phyloP scores from a whole-genome alignment of 2,797 vertebrate genomes.

The Pangasius djambal region DNA sequence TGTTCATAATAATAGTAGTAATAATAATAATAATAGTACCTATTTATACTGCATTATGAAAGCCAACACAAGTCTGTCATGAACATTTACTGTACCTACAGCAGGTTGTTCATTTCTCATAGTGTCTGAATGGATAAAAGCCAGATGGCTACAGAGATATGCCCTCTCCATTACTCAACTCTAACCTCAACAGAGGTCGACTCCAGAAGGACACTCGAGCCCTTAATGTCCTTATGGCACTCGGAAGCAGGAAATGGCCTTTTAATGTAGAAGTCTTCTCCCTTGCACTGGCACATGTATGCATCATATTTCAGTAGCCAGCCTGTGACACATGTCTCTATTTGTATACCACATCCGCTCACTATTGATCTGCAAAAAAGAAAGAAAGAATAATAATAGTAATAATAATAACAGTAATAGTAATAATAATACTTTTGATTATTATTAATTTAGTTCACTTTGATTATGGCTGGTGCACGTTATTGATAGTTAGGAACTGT shows the following conservation, averaged over 20 bases:
- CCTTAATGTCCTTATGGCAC: constrained; percentile 57
- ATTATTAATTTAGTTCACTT: constrained; percentile 4
- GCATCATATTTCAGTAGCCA: constrained; percentile 50
- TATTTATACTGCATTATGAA: background rate
- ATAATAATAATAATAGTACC: background rate
- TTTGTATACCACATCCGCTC: constrained; percentile 48
- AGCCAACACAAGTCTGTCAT: background rate
- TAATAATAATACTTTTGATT: background rate
- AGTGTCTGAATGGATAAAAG: constrained; percentile 33
- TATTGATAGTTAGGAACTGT: too few species aligned
- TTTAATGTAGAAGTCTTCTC: constrained; percentile 49
- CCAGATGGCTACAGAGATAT: constrained; percentile 53
- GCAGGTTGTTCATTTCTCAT: constrained; percentile 32
- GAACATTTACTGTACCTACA: constrained; percentile 25
- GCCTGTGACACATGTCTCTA: constrained; percentile 39
- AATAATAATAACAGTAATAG: background rate
- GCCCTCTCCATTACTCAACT: constrained; percentile 51
- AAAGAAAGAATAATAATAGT: background rate
- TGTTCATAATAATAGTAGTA: background rate
- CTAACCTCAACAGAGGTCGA: constrained; percentile 54
- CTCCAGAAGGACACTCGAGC: constrained; percentile 54
- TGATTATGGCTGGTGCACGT: constrained; percentile 37
- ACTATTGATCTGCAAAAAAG: constrained; percentile 27
- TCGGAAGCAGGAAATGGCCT: constrained; percentile 57
- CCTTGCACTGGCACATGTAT: constrained; percentile 42